Evolutionary conservation across 2,888 invertebrate species (phyloP), one percentile per base, ranked within the genome.

Genomic region (Acrobasis consociella): DNA sequence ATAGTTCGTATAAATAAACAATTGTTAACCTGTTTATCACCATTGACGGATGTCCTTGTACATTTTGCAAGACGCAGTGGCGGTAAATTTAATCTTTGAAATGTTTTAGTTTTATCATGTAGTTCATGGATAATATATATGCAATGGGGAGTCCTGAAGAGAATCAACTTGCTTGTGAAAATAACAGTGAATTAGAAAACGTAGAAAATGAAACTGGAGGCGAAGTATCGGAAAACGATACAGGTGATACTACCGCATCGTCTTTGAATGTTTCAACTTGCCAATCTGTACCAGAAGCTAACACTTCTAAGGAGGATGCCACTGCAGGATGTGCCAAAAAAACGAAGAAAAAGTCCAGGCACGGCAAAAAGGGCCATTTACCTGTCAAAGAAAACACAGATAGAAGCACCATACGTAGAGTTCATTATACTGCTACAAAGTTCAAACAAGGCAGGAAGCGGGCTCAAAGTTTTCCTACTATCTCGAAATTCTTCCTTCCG

Each of bases 401-500:
- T 61, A 82, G 90, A 65, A 87, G 85, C 69, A 74, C 83, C 10
- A 72, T 90, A 49, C 81, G 93, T n/a, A 80, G 92, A 66, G 80
- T 89, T 22, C 87, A 91, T 67, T 89, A 91, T 67, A 82, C 84
- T 75, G 87, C 85, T 63, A 80, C 86, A 58, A 93, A 92, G 72
- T 93, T 86, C 74, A 94, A 85, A 76, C 91, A 86, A 82, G 87
- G 84, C 46, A 91, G 96, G 42, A 96, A 96, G 82, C 93, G 96
- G 56, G 93, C 95, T 51, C 95, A 95, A 79, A 95, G 94, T 77
- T 95, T 95, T 73, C 94, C 94, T 37, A 93, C 94, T 22, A 93
- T 94, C 72, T 95, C 95, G 2, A 97, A 97, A 81, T 95, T 95
- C 83, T 95, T 95, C 80, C 93, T 96, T 58, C 95, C 96, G 0